Evolutionary conservation across 1,140 invertebrate species (phyloP).

Genomic region (Maniola jurtina): DNA sequence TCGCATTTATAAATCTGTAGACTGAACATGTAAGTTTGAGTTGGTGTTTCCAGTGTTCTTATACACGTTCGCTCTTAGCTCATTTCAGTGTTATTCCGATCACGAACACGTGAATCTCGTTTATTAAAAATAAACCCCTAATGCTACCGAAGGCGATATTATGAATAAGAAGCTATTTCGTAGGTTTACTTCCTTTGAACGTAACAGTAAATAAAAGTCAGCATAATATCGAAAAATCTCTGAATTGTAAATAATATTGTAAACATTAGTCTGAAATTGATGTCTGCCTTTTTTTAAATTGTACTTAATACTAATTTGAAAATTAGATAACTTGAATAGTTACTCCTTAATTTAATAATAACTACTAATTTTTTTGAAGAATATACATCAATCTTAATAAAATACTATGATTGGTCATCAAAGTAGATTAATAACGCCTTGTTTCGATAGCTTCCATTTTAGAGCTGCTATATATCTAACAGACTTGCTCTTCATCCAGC

Average conservation of each 20-base stretch:
- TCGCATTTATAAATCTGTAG: conserved; percentile 15
- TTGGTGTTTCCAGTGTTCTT: conserved; percentile 53
- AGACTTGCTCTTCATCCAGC: neutral
- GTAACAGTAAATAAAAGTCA: neutral
- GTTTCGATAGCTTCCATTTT: neutral
- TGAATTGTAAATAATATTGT: no score
- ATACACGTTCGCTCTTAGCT: conserved; percentile 46
- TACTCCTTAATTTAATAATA: no score
- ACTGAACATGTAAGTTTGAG: conserved; percentile 48
- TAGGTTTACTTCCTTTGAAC: neutral
- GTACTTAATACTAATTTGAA: no score
- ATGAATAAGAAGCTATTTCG: neutral
- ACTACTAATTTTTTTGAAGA: no score
- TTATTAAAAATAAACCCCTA: conserved; percentile 50
- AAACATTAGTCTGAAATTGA: no score
- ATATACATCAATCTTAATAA: no score
- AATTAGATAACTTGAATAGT: no score
- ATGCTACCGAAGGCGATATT: conserved; percentile 5
- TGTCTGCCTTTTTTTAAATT: no score
- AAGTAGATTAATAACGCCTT: neutral
- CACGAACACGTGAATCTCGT: conserved; percentile 53
- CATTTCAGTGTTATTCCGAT: conserved; percentile 55
- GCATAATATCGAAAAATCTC: neutral
- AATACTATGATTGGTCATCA: no score
- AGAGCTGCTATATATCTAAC: no score